These are phyloP conservation scores for Narcine bancroftii DNA, from an alignment of 2,113 vertebrate species.

Conservation along the genomic window DNA sequence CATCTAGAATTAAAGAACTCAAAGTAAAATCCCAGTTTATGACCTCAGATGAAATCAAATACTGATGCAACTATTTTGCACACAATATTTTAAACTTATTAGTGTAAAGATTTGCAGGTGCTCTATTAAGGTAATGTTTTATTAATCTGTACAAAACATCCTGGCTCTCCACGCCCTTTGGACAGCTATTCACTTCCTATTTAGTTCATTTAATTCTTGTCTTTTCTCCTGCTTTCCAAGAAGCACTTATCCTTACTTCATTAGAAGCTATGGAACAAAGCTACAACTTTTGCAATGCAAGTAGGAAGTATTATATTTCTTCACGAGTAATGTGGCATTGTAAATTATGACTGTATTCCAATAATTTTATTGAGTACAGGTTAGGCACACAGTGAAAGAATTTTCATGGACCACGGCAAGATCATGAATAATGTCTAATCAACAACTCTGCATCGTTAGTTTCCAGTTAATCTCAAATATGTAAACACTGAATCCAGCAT, in stretches of 20 bases:
- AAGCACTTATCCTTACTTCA: not conserved
- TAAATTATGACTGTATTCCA: too few relatives aligned
- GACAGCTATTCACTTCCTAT: too few relatives aligned
- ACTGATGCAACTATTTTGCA: too few relatives aligned
- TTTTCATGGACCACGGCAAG: not conserved
- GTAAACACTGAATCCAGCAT: not conserved
- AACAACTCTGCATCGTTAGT: not conserved
- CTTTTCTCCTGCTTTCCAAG: not conserved
- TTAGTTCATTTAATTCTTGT: not conserved
- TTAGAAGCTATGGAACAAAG: not conserved
- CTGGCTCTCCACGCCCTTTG: too few relatives aligned
- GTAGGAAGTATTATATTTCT: not conserved
- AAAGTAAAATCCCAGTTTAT: not conserved
- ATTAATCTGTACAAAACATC: too few relatives aligned
- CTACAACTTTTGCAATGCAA: not conserved
- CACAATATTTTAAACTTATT: not conserved
- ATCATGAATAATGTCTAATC: not conserved
- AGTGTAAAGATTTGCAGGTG: not conserved
- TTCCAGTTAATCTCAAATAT: not conserved
- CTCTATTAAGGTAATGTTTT: too few relatives aligned
- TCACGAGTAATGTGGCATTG: not conserved
- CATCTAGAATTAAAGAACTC: not conserved
- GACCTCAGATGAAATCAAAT: not conserved
- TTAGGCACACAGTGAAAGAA: too few relatives aligned
- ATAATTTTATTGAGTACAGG: too few relatives aligned